A percentile compares a stretch with the other conserved stretches of the same genome.
phyloP scores from a whole-genome alignment of 2,888 invertebrate genomes.

The Miltochrista miniata region DNA sequence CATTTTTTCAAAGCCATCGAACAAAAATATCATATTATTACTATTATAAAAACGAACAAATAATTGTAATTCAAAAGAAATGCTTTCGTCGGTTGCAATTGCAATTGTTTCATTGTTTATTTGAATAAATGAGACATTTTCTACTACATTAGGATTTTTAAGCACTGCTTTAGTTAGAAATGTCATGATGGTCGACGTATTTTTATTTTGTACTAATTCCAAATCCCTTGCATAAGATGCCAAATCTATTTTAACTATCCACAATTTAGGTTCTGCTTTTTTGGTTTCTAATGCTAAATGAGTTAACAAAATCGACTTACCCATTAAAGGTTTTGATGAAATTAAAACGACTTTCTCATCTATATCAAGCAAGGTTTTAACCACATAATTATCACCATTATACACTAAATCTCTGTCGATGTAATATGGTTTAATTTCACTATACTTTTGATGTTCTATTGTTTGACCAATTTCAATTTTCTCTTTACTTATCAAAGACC shows the following conservation, averaged over 20 bases:
- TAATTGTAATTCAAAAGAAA: constrained; percentile 40
- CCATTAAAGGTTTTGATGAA: constrained; percentile 42
- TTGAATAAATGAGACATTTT: constrained; percentile 24
- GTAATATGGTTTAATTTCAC: constrained; percentile 38
- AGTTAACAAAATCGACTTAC: constrained; percentile 44
- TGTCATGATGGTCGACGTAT: constrained; percentile 21
- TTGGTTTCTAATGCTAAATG: constrained; percentile 46
- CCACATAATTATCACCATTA: constrained; percentile 23
- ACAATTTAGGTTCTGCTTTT: constrained; percentile 29
- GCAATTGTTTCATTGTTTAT: constrained; percentile 19
- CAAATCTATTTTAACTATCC: constrained; percentile 47
- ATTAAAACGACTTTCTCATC: constrained; percentile 38
- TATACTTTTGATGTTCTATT: constrained; percentile 34
- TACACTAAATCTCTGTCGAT: constrained; percentile 33
- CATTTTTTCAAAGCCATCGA: constrained; percentile 49
- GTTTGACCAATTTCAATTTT: constrained; percentile 42
- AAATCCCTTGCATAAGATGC: constrained; percentile 36
- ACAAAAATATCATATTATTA: constrained; percentile 40
- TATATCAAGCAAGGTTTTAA: constrained; percentile 40
- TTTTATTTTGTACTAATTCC: constrained; percentile 28
- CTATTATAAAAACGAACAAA: constrained; percentile 44
- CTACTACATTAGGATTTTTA: constrained; percentile 22
- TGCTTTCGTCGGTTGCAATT: constrained; percentile 10
- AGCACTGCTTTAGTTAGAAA: constrained; percentile 42
- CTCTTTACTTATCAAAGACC: constrained; percentile 34